Evolutionary conservation across 92 coral and sea anemone species (phyloP), one percentile per base, ranked within the genome.

Genomic region (Parazoanthus darwini): DNA sequence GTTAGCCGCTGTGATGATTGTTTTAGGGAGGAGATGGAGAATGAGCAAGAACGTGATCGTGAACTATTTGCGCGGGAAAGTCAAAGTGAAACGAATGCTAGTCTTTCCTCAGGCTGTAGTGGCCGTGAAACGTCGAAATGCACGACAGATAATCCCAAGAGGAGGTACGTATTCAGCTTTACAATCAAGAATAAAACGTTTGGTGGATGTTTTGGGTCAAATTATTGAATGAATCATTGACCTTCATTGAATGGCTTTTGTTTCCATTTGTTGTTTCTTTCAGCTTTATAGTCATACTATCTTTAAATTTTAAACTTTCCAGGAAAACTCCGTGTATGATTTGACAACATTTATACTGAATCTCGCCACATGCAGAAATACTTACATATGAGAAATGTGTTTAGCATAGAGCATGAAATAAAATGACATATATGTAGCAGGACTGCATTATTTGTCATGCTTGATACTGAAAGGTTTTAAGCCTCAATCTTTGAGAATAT

Each of bases 1-100:
- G 87, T 88, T 72, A 48, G 86, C 79, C 78, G 23, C 56, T 81
- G 91, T 78, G 84, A 80, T 51, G 84, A 80, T 80, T 80, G 84
- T 80, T 80, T 80, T 80, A 10, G 72, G 85, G 85, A 80, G 51
- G 56, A 58, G 73, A 80, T 58, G 85, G 73, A 80, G 73, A 78
- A 78, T 48, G 82, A 78, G 66, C 82, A 78, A 78, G 82, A 78
- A 78, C 82, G 82, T 78, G 66, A 80, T 80, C 72, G 48, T 80
- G 85, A 80, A 80, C 85, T 81, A 29, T 81, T 58, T 81, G 85
- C 74, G 74, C 73, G 85, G 85, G 85, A 81, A 81, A 81, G 74
- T 81, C 74, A 81, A 81, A 81, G 85, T 58, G 85, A 81, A 65
- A 58, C 54, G 54, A 81, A 58, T 81, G 74, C 85, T 81, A 81